Evolutionary conservation across 2,113 vertebrate genomes (phyloP).

Genomic region (Erpornis zantholeuca): DNA sequence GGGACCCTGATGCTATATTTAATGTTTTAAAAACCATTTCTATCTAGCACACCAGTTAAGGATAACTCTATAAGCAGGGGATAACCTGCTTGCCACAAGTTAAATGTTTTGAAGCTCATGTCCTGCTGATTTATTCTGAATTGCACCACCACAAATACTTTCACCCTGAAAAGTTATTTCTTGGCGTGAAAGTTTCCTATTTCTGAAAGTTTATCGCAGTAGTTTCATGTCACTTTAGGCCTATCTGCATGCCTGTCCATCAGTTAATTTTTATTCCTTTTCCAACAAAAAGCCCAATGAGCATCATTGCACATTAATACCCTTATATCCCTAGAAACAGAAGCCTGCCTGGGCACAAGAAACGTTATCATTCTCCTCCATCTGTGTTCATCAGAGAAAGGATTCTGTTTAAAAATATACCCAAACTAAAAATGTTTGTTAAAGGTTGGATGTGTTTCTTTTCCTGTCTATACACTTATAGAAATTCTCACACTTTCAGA

Average conservation of each 20-base stretch:
- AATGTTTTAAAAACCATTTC: conserved; percentile 23
- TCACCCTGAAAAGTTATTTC: conserved; percentile 37
- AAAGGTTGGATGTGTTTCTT: not conserved
- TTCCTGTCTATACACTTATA: not conserved
- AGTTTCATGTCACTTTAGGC: not conserved
- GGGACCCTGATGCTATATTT: not conserved
- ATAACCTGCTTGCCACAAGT: conserved; percentile 28
- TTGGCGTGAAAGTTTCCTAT: not conserved
- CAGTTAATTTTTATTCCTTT: not conserved
- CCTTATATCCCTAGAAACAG: not conserved
- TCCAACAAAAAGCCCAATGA: not conserved
- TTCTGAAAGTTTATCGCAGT: not conserved
- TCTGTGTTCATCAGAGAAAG: not conserved
- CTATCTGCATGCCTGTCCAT: not conserved
- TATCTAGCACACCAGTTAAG: conserved; percentile 9
- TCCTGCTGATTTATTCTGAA: conserved; percentile 45
- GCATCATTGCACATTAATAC: not conserved
- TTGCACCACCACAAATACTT: conserved; percentile 35
- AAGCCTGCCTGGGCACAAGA: not conserved
- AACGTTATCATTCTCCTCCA: not conserved
- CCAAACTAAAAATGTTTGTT: not conserved
- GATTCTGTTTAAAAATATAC: not conserved
- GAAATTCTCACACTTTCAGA: not conserved
- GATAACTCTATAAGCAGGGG: not conserved
- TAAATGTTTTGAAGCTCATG: conserved; percentile 4